Evolutionary conservation across 2,113 vertebrate genomes (phyloP), one percentile per base, ranked within the genome.

Genomic region (Siphamia tubifer): DNA sequence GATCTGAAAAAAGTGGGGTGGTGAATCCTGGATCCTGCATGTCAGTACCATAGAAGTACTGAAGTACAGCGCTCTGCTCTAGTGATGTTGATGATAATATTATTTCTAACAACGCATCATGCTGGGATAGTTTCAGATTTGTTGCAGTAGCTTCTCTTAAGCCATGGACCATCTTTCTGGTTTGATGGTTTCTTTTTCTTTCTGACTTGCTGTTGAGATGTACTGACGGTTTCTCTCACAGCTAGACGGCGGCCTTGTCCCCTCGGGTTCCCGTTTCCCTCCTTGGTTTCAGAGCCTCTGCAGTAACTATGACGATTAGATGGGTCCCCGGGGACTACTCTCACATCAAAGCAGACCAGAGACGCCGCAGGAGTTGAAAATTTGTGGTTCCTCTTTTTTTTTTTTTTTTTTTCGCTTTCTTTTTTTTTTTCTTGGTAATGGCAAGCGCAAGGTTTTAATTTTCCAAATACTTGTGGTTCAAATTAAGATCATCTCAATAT

Each of bases 401-500:
- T 58, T 54, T 56, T 48, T n/a, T n/a, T n/a, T n/a, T n/a, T n/a
- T n/a, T n/a, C n/a, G n/a, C n/a, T 54, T 56, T 48, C n/a, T n/a
- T n/a, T n/a, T n/a, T n/a, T n/a, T n/a, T 43, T 54, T 30, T 64
- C 83, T 76, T 49, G 62, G 74, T 87, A 74, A 88, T 81, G 75
- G 63, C 72, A 87, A 73, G 76, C 77, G 56, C 69, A 87, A 86
- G 87, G 88, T 91, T 91, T 91, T 91, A 89, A 92, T 92, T 92
- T 92, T 90, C 85, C 61, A 79, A 90, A 91, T 90, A 79, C 87
- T 87, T 91, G 88, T 15, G 84, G 90, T 90, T 87, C 30, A 76
- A 89, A 90, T 90, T 86, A 91, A 87, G 85, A 91, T 90, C 68
- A 86, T 89, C 84, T 90, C 87, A 90, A 83, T 91, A 88, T 91